These are phyloP conservation scores for Poecilia wingei DNA, from an alignment of 2,797 vertebrate genomes.

Conservation along the genomic window DNA sequence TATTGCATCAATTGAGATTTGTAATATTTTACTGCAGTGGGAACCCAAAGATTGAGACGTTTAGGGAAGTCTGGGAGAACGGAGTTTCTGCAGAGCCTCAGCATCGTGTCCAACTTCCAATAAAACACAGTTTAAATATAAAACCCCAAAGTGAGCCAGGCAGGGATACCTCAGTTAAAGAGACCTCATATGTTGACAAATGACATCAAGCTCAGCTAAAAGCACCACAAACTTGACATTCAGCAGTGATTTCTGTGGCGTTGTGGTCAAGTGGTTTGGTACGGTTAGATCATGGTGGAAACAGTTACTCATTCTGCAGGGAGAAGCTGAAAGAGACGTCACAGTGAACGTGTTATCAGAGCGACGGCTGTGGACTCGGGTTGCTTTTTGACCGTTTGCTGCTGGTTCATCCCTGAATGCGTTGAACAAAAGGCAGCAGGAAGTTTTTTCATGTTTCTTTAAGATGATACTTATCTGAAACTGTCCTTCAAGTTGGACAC, in stretches of 20 bases:
- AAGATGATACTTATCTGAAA: not conserved
- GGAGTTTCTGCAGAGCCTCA: not conserved
- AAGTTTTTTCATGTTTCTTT: not conserved
- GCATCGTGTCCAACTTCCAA: constrained; percentile 22
- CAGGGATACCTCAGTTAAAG: not conserved
- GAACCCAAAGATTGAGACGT: not conserved
- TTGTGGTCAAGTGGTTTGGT: constrained; percentile 22
- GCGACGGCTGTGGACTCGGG: not conserved
- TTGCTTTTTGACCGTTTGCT: not conserved
- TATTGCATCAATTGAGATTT: not conserved
- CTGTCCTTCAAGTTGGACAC: not conserved
- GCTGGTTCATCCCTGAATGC: not conserved
- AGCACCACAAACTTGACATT: constrained; percentile 26
- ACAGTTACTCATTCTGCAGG: constrained; percentile 43
- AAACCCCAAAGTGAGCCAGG: constrained; percentile 8
- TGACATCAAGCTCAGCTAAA: constrained; percentile 32
- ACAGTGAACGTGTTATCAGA: constrained; percentile 25
- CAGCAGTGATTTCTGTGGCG: constrained; percentile 33
- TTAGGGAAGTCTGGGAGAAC: not conserved
- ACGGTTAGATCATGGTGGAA: constrained; percentile 58
- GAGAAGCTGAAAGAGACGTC: constrained; percentile 38
- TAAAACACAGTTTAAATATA: constrained; percentile 29
- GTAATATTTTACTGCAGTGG: not conserved
- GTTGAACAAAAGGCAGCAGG: not conserved
- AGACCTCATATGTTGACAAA: constrained; percentile 29